Evolutionary conservation across 2,797 vertebrate species (phyloP).

Genomic region (Halcyon chelicuti): DNA sequence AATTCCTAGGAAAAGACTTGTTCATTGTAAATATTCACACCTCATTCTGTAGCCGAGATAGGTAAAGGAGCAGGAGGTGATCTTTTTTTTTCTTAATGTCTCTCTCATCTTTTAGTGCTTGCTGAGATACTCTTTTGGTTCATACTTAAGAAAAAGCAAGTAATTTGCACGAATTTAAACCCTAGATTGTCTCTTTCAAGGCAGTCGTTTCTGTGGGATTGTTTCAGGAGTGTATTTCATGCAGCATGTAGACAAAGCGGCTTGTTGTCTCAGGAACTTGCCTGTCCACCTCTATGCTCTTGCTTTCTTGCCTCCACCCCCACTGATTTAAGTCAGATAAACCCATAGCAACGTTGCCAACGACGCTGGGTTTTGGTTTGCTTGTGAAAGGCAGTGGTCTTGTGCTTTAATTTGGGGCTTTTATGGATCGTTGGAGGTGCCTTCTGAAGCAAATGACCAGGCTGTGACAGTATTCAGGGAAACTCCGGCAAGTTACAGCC

Average conservation of each 20-base stretch:
- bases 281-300: neutral
- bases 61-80: neutral
- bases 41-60: neutral
- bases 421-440: neutral
- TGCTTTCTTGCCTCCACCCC: rapidly evolving
- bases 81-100: neutral
- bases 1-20: neutral
- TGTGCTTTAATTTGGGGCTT: neutral
- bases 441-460: neutral
- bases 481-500: neutral
- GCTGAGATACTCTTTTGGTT: neutral
- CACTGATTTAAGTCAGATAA: neutral
- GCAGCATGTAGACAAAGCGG: rapidly evolving
- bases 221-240: neutral
- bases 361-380: neutral
- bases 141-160: neutral
- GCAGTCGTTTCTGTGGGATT: neutral
- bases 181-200: neutral
- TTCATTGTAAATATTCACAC: rapidly evolving
- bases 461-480: neutral
- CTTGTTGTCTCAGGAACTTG: neutral
- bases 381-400: neutral
- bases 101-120: neutral
- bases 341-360: neutral
- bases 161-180: neutral